These are phyloP conservation scores for Psephotus haematonotus DNA, from an alignment of 2,113 vertebrate species.

Conservation along the genomic window DNA sequence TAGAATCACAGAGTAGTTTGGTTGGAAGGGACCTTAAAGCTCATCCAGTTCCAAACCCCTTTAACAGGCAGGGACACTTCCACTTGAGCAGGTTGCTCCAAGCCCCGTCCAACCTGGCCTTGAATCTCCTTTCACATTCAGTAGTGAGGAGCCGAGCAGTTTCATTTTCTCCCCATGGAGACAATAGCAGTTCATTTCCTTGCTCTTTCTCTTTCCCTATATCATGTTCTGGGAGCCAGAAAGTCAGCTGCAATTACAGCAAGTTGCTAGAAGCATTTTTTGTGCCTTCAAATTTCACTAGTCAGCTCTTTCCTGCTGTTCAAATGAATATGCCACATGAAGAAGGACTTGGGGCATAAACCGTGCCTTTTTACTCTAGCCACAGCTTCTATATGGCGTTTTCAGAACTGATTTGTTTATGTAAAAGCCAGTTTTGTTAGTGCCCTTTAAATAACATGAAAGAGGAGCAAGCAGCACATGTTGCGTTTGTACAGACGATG, in stretches of 20 bases:
- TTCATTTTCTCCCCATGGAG: background rate
- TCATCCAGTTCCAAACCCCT: background rate
- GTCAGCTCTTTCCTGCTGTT: background rate
- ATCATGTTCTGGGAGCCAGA: background rate
- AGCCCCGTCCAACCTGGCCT: background rate
- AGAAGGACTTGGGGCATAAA: background rate
- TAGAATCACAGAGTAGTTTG: background rate
- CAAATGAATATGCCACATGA: background rate
- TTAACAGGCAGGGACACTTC: background rate
- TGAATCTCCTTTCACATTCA: background rate
- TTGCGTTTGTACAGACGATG: slow-evolving; percentile 25
- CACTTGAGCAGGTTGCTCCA: background rate
- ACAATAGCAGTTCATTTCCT: background rate
- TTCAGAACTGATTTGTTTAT: slow-evolving; percentile 19
- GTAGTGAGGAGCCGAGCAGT: background rate
- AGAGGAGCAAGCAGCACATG: background rate
- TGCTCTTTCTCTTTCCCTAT: background rate
- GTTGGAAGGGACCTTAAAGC: background rate
- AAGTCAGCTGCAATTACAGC: background rate
- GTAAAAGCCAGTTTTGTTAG: slow-evolving; percentile 20
- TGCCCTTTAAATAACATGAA: slow-evolving; percentile 44
- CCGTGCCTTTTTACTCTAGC: background rate
- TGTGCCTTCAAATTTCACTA: background rate
- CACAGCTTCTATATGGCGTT: background rate
- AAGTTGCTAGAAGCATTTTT: background rate